These are phyloP conservation scores for Thomomys bottae DNA, from an alignment of 2,113 vertebrate genomes.

Conservation along the genomic window DNA sequence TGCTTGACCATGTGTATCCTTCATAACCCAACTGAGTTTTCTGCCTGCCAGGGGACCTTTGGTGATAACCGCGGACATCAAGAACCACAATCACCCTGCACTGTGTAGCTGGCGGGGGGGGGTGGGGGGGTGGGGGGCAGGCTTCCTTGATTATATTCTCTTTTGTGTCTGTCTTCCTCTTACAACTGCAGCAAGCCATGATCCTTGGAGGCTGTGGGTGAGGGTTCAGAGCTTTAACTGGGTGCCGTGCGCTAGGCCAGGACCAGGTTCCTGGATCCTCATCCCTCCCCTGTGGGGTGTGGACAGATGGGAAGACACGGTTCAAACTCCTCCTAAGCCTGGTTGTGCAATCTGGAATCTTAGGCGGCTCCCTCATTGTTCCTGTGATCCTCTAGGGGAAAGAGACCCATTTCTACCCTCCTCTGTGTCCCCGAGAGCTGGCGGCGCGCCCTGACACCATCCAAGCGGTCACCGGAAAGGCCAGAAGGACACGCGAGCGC, in stretches of 20 bases:
- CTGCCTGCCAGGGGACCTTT: not conserved
- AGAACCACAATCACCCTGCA: not conserved
- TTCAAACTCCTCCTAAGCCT: not conserved
- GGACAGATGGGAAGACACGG: not conserved
- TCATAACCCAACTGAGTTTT: not conserved
- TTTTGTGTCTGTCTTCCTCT: too few species aligned
- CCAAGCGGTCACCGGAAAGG: not conserved
- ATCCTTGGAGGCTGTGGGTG: not conserved
- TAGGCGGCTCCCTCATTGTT: too few species aligned
- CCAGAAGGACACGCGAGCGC: not conserved
- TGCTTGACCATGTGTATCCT: not conserved
- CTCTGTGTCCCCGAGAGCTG: not conserved
- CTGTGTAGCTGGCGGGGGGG: too few species aligned
- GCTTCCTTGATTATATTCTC: too few species aligned
- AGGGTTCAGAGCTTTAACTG: not conserved
- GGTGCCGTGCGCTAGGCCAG: not conserved
- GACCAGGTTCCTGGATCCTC: rapidly evolving
- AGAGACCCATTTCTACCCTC: not conserved
- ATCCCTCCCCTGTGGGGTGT: too few species aligned
- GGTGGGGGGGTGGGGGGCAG: too few species aligned
- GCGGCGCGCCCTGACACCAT: not conserved
- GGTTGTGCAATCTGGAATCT: not conserved
- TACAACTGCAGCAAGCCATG: not conserved
- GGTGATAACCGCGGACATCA: not conserved
- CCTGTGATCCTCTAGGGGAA: not conserved